Evolutionary conservation across 2,113 vertebrate species (phyloP).

Genomic region (Kobus ellipsiprymnus): DNA sequence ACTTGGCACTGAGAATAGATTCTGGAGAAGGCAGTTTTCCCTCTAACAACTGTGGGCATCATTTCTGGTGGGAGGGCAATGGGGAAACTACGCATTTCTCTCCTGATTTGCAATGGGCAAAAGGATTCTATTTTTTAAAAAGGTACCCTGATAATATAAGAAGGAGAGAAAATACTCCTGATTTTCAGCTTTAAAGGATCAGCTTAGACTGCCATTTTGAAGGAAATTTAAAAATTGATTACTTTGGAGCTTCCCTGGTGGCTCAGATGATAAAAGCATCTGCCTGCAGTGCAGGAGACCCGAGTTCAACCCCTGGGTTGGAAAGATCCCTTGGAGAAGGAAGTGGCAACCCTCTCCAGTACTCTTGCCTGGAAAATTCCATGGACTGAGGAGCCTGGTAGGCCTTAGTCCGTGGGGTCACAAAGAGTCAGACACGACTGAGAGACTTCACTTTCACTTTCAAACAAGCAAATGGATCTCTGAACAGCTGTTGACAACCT

Average conservation of each 20-base stretch:
- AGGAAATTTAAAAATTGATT: background rate
- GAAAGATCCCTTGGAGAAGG: background rate
- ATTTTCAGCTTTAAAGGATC: background rate
- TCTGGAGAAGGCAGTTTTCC: background rate
- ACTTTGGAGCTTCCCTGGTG: background rate
- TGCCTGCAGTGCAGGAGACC: rapidly evolving
- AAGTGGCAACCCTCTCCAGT: background rate
- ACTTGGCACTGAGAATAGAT: too few species aligned
- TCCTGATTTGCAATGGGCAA: background rate
- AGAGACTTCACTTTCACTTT: background rate
- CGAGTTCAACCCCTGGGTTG: background rate
- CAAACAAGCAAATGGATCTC: background rate
- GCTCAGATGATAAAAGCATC: background rate
- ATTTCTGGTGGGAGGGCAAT: background rate
- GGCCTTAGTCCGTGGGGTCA: background rate
- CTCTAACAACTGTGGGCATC: rapidly evolving
- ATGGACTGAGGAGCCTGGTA: background rate
- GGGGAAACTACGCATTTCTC: background rate
- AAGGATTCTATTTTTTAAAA: background rate
- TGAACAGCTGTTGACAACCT: background rate
- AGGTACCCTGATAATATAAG: background rate
- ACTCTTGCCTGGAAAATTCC: background rate
- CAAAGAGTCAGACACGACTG: background rate
- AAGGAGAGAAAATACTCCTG: background rate
- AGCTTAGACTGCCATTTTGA: background rate